Conservation (phyloP, 92 coral and sea anemone genomes). For the Muricea muricata region DNA sequence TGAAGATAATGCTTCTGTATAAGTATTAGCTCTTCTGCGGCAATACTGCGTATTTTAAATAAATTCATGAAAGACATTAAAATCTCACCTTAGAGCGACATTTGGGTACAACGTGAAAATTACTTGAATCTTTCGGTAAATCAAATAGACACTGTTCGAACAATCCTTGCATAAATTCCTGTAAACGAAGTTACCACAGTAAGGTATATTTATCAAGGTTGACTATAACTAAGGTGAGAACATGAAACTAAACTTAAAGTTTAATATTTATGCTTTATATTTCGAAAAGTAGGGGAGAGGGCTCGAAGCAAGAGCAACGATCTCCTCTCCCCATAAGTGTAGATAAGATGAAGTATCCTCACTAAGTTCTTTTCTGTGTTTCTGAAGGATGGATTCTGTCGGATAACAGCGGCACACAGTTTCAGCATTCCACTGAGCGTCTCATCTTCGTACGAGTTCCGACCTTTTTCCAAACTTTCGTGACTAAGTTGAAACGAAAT, state of each 20-base stretch:
- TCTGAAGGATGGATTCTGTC: conserved; percentile 94
- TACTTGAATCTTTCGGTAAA: conserved; percentile 81
- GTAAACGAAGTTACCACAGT: not conserved
- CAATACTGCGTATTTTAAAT: not conserved
- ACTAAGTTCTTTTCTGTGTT: conserved; percentile 87
- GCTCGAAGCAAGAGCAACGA: no score
- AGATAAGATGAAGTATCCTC: no score
- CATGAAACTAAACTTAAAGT: no score
- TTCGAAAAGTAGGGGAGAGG: no score
- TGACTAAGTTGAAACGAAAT: conserved; percentile 36
- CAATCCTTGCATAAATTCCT: conserved; percentile 81
- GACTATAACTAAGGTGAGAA: no score
- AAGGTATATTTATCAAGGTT: no score
- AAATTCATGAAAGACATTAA: not conserved
- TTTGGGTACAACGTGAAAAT: conserved; percentile 78
- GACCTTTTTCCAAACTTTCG: conserved; percentile 64
- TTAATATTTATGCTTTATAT: no score
- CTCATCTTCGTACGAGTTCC: conserved; percentile 79
- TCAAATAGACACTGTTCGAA: conserved; percentile 89
- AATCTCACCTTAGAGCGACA: conserved; percentile 82
- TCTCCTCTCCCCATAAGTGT: no score
- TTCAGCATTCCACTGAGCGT: conserved; percentile 90
- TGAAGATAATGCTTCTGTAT: no score
- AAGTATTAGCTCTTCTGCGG: no score
- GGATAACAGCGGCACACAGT: conserved; percentile 95